Base-by-base conservation (phyloP, 2,797 vertebrate genomes). In the Sebastes flavidus region DNA sequence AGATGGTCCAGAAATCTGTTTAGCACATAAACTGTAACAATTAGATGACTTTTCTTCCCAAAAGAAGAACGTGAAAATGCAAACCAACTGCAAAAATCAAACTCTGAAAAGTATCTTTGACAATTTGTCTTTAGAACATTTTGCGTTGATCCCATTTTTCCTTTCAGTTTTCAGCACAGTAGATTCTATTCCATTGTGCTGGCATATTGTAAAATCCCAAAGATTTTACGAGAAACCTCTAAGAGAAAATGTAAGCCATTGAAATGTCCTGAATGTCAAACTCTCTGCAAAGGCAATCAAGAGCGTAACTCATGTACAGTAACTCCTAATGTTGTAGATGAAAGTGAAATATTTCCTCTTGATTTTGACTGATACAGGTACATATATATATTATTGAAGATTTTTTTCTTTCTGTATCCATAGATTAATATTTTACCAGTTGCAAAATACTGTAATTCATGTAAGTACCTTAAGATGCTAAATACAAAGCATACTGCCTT, bases 391-490 rank as follows among this genome's bases (percentile, higher is more conserved):
- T 24, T 71, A 76, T 90, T 88, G 87, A 83, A 78, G 81, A 87
- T 76, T 38, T 38, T 38, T 38, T 94, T 92, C 95, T 38, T 94
- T 92, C 95, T 88, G 85, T 84, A 91, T 89, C 87, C 88, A 84
- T 91, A 94, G 90, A 80, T 73, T 18, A 67, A 70, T 77, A 84
- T 86, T 93, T 91, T 88, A 91, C 96, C 93, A 94, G 94, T 96
- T 97, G 96, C 95, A 96, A 96, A 96, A 95, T 74, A 74, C 79
- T 89, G 81, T 97, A 96, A 96, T 96, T 96, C 94, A 94, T 97
- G 96, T 96, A 96, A 97, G 95, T 97, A 98, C 96, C 97, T 97
- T 96, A 96, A 97, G 96, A 97, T 97, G 97, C 97, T 97, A 95
- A 95, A 95, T 68, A 95, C 94, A 90, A 97, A 97, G 97, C 97